Evolutionary conservation across 2,113 vertebrate genomes (phyloP), one percentile per base, ranked within the genome.

Genomic region (Euleptes europaea): DNA sequence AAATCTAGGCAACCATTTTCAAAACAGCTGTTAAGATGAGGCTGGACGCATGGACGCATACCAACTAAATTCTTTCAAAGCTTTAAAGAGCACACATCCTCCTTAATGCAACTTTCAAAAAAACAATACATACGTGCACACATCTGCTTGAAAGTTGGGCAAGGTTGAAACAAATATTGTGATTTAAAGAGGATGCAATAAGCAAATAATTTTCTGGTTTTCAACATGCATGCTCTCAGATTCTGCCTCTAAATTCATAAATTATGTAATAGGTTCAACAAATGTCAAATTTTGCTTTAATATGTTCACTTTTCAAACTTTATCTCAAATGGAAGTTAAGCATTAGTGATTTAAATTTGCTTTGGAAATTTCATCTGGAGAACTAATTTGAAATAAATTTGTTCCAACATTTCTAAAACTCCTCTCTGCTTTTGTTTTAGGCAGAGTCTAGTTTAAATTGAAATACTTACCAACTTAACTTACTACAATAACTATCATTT

Each of bases 401-500:
- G 87, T 3, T 82, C n/a, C 71, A 78, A 92, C 92, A 95, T 90
- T 89, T 93, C 93, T 88, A 78, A 93, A 92, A 90, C 94, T 91
- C 82, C 88, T 93, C 92, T 92, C 94, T 88, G 95, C 86, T 94
- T 86, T 38, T 4, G 3, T 94, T 44, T 44, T 92, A 92, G 88
- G 87, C 77, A 91, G 88, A 83, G 89, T 89, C 74, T 94, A 85
- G 76, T 94, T 92, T 75, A 93, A 85, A 71, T 91, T 92, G 91
- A 92, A 94, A 97, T 97, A 97, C 97, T 97, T 97, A 97, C 96
- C 97, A 97, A 97, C 96, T 96, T 97, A 97, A 97, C 95, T 97
- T 96, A 96, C 94, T 96, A 96, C 90, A 81, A 94, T 90, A 94
- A 94, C 94, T 95, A 95, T 90, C 93, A 93, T 96, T 96, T 94